These are phyloP conservation scores for Tetragnatha versicolor DNA, from an alignment of 1,140 invertebrate genomes.

Conservation along the genomic window DNA sequence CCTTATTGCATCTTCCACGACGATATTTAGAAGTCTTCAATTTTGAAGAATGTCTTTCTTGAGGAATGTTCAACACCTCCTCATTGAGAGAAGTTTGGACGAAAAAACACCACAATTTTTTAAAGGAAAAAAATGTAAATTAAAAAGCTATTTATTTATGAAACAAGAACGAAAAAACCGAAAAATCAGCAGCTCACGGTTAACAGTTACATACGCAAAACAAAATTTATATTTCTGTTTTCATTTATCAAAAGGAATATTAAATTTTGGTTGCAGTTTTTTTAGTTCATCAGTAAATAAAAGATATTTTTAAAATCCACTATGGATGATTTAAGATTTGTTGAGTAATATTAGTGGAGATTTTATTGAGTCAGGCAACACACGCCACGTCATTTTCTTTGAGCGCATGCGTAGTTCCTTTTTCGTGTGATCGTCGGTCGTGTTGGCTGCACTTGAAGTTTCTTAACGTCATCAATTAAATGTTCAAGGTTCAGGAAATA, in stretches of 20 bases:
- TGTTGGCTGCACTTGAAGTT: conserved; percentile 47
- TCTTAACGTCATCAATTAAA: conserved; percentile 53
- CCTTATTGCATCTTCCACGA: too few relatives aligned
- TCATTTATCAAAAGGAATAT: too few relatives aligned
- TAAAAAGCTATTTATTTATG: too few relatives aligned
- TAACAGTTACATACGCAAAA: not conserved
- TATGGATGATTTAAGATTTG: not conserved
- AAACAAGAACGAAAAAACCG: too few relatives aligned
- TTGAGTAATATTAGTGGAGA: not conserved
- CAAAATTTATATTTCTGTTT: not conserved
- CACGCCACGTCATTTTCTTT: conserved; percentile 43
- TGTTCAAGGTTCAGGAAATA: conserved; percentile 55
- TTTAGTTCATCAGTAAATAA: not conserved
- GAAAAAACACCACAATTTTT: too few relatives aligned
- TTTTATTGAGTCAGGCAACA: not conserved
- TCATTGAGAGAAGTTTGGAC: too few relatives aligned
- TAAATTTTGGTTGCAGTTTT: not conserved
- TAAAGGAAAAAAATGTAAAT: too few relatives aligned
- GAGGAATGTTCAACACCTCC: too few relatives aligned
- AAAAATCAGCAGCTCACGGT: too few relatives aligned
- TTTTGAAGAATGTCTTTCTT: too few relatives aligned
- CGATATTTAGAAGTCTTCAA: too few relatives aligned
- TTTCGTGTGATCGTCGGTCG: conserved; percentile 48
- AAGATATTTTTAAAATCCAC: not conserved
- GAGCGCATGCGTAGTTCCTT: conserved; percentile 43